Conservation (phyloP, 2,888 invertebrate species). For the Electrophaes corylata region DNA sequence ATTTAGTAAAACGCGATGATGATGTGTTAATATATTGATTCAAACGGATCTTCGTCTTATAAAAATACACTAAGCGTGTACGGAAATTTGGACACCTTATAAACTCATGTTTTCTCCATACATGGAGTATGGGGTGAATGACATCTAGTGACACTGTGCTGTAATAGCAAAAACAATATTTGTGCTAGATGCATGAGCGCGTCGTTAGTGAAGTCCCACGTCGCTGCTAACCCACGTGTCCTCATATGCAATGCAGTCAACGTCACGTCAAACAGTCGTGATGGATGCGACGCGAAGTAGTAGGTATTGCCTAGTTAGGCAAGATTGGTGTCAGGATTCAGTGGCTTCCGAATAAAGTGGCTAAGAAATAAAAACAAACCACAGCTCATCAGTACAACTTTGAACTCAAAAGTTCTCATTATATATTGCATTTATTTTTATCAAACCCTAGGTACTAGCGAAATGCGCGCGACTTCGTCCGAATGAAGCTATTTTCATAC, state of each 20-base stretch:
- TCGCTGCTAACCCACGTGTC: constrained; percentile 56
- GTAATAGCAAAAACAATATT: constrained; percentile 31
- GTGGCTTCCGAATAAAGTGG: constrained; percentile 10
- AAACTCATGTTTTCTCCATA: no score
- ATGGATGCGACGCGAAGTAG: constrained; percentile 59
- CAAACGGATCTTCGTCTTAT: no score
- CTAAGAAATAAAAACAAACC: constrained; percentile 7
- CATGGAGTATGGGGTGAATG: constrained; percentile 6
- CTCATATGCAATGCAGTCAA: constrained; percentile 59
- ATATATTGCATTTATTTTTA: no score
- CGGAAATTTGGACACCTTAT: background rate
- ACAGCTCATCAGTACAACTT: background rate
- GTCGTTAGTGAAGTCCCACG: constrained; percentile 63
- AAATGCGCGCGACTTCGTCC: no score
- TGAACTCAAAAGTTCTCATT: no score
- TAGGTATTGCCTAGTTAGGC: constrained; percentile 63
- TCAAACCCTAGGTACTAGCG: no score
- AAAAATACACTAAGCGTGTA: no score
- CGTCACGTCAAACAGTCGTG: constrained; percentile 48
- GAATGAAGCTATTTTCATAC: no score
- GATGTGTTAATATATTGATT: no score
- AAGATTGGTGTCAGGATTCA: constrained; percentile 36
- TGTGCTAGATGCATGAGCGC: constrained; percentile 42
- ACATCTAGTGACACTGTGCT: constrained; percentile 24
- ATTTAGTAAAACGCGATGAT: background rate